phyloP scores from a whole-genome alignment of 2,888 invertebrate genomes.

The Macroteleia sp. region DNA sequence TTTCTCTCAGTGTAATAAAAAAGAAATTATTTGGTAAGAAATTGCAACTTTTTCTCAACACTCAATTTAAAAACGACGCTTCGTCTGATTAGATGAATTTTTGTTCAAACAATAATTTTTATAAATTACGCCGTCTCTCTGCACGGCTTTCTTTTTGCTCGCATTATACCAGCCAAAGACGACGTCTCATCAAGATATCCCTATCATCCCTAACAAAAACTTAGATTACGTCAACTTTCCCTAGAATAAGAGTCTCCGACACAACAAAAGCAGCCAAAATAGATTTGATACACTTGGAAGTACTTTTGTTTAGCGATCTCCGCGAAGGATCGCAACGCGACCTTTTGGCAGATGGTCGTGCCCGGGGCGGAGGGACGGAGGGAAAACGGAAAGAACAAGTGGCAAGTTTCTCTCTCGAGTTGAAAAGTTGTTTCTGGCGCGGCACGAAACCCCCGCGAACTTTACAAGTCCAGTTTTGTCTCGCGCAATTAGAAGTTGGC shows the following conservation, averaged over 20 bases:
- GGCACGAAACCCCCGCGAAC: conserved; percentile 51
- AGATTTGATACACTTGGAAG: conserved; percentile 24
- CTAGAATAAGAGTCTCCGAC: background rate
- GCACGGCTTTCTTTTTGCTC: too few relatives aligned
- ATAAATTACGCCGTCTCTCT: too few relatives aligned
- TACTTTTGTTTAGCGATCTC: conserved; percentile 32
- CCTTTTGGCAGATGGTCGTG: conserved; percentile 44
- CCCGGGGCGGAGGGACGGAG: background rate
- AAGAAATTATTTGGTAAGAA: too few relatives aligned
- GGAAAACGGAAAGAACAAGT: conserved; percentile 25
- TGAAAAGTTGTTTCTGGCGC: conserved; percentile 52
- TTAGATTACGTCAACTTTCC: conserved; percentile 10
- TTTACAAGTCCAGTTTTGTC: conserved; percentile 76
- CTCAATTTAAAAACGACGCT: too few relatives aligned
- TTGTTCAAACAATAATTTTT: too few relatives aligned
- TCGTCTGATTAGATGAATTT: too few relatives aligned
- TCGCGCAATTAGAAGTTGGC: conserved; percentile 82
- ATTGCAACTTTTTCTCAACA: too few relatives aligned
- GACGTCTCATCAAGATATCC: background rate
- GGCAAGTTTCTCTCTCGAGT: conserved; percentile 50
- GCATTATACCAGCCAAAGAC: too few relatives aligned
- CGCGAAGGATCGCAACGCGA: conserved; percentile 17
- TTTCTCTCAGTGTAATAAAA: too few relatives aligned
- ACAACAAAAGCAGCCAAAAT: conserved; percentile 4
- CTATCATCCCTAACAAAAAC: background rate